phyloP scores from a whole-genome alignment of 2,797 vertebrate species.

The Morelia viridis region DNA sequence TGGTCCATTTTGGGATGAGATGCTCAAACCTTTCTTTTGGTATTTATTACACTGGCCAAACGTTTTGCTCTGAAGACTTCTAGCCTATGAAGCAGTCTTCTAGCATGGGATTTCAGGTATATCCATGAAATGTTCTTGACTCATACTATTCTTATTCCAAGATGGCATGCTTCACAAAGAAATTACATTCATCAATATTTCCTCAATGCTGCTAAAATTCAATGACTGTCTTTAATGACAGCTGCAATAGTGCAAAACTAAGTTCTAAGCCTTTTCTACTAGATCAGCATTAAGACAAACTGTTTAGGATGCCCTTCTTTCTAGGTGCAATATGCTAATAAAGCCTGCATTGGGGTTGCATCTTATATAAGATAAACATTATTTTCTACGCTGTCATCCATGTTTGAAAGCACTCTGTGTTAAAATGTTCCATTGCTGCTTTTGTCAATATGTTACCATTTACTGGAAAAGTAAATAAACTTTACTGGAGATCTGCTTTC shows the following conservation, averaged over 20 bases:
- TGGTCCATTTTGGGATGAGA: not conserved
- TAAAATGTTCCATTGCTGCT: conserved; percentile 3
- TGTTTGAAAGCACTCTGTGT: not conserved
- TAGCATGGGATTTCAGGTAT: not conserved
- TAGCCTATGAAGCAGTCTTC: not conserved
- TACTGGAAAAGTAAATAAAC: conserved; percentile 19
- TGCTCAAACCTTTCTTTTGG: not conserved
- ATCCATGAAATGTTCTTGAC: not conserved
- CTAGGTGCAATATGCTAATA: not conserved
- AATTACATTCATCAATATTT: not conserved
- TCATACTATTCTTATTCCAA: not conserved
- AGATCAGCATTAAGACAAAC: not conserved
- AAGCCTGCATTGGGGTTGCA: not conserved
- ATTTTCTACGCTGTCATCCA: not conserved
- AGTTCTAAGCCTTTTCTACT: not conserved
- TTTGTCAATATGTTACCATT: conserved; percentile 21
- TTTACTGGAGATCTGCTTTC: not conserved
- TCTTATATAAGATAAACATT: not conserved
- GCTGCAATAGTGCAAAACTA: not conserved
- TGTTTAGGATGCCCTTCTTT: not conserved
- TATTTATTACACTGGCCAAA: not conserved
- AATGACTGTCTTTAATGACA: not conserved
- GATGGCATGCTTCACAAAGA: not conserved
- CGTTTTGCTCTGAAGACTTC: not conserved
- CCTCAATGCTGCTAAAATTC: not conserved